Conservation (phyloP, 1,140 invertebrate species). For the Luehdorfia chinensis region DNA sequence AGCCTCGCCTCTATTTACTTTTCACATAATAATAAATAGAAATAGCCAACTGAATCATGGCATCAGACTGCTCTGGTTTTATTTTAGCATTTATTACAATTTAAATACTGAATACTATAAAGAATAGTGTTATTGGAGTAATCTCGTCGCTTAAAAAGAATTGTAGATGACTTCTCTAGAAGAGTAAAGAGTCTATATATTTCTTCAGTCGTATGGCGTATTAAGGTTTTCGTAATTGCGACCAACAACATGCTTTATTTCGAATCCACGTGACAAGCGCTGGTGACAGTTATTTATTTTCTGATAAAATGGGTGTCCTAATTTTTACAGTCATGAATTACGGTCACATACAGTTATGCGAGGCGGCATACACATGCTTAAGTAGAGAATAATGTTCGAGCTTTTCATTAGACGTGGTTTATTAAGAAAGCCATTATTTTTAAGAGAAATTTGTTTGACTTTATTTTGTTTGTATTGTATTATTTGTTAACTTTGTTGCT, state of each 20-base stretch:
- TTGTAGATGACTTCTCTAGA: conserved; percentile 25
- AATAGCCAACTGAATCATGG: too few species aligned
- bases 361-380: too few species aligned
- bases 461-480: too few species aligned
- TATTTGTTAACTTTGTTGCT: too few species aligned
- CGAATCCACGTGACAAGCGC: conserved; percentile 31
- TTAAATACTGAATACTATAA: too few species aligned
- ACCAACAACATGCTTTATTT: conserved; percentile 47
- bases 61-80: too few species aligned
- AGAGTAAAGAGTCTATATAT: conserved; percentile 38
- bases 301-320: conserved; percentile 43
- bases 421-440: neutral
- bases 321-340: conserved; percentile 45
- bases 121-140: conserved; percentile 6
- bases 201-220: conserved; percentile 26
- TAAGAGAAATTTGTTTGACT: too few species aligned
- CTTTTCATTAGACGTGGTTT: conserved; percentile 4
- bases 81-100: too few species aligned
- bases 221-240: conserved; percentile 52
- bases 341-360: conserved; percentile 35
- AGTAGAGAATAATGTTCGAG: conserved; percentile 15
- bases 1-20: too few species aligned
- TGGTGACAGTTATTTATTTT: conserved; percentile 38
- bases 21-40: neutral
- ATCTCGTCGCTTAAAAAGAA: conserved; percentile 21